Percentiles rank a stretch among this genome's conserved stretches.
Conservation (phyloP, 1,140 invertebrate genomes). For the Tetramorium simillimum region DNA sequence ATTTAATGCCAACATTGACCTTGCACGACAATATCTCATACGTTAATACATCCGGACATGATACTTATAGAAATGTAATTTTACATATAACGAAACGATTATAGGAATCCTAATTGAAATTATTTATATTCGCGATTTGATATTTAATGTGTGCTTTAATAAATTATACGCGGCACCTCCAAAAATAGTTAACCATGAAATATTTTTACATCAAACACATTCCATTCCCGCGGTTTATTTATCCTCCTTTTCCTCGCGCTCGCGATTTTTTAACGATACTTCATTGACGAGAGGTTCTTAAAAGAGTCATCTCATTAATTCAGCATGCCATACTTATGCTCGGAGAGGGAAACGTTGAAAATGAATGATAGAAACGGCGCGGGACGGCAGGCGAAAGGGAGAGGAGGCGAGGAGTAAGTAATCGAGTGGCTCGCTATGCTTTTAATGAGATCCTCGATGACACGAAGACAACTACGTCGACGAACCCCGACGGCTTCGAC, state of each 20-base stretch:
- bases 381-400: not conserved
- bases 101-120: not conserved
- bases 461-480: conserved; percentile 63
- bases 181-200: too few relatives aligned
- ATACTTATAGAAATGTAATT: not conserved
- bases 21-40: not conserved
- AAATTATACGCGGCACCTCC: not conserved
- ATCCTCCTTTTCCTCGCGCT: not conserved
- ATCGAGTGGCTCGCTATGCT: conserved; percentile 75
- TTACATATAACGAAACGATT: not conserved
- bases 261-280: conserved; percentile 68
- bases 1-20: not conserved
- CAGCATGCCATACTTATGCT: conserved; percentile 66
- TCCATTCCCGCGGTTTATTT: not conserved
- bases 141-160: not conserved
- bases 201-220: not conserved
- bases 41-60: not conserved
- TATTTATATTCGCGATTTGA: not conserved
- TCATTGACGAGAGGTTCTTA: conserved; percentile 63
- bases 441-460: conserved; percentile 79
- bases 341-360: conserved; percentile 5
- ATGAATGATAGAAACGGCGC: conserved; percentile 35
- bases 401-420: conserved; percentile 60
- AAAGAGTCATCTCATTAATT: conserved; percentile 75
- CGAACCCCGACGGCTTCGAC: conserved; percentile 12